phyloP scores from a whole-genome alignment of 1,140 invertebrate species.

The Lerema accius region DNA sequence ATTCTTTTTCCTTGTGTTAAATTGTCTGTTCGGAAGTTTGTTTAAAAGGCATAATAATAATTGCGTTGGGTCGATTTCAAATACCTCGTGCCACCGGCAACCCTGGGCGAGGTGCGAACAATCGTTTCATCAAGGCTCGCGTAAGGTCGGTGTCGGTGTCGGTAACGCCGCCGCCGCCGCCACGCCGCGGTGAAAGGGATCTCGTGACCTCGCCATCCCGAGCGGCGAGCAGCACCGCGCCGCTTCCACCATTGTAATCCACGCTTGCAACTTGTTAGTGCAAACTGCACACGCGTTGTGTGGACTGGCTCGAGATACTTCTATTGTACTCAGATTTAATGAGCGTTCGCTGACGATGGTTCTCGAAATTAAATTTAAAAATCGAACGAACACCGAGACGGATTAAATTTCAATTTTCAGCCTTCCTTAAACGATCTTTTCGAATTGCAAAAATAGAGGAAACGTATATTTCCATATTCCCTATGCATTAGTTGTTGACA shows the following conservation, averaged over 20 bases:
- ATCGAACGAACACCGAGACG: too few species aligned
- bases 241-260: constrained; percentile 10
- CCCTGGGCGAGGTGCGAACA: constrained; percentile 42
- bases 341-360: too few species aligned
- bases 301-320: neutral
- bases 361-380: too few species aligned
- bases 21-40: too few species aligned
- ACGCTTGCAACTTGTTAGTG: constrained; percentile 16
- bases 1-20: too few species aligned
- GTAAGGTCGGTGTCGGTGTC: constrained; percentile 59
- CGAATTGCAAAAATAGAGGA: neutral
- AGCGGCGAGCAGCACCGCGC: neutral
- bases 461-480: constrained; percentile 36
- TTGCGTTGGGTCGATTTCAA: too few species aligned
- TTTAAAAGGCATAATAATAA: too few species aligned
- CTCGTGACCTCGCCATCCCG: constrained; percentile 58
- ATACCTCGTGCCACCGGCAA: neutral
- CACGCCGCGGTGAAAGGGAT: constrained; percentile 67
- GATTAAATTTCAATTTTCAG: too few species aligned
- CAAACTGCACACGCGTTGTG: neutral
- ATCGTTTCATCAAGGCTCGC: constrained; percentile 57
- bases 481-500: constrained; percentile 48
- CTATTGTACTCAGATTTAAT: too few species aligned
- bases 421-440: too few species aligned
- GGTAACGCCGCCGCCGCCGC: constrained; percentile 44